Conservation (phyloP, 1,140 invertebrate species). For the Calliphora vicina region DNA sequence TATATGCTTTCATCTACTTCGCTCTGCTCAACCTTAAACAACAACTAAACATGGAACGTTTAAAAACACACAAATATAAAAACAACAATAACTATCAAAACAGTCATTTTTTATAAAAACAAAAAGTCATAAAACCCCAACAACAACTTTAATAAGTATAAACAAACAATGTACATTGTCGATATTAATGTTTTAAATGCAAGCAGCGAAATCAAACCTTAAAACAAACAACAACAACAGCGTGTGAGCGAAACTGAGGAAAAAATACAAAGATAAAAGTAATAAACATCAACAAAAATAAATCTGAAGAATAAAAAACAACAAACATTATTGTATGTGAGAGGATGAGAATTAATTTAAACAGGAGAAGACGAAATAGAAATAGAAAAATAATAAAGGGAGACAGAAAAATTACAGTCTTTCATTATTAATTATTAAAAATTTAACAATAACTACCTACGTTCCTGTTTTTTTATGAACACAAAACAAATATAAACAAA, state of each 20-base stretch:
- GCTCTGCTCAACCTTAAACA: neutral
- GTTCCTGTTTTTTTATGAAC: neutral
- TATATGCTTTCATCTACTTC: neutral
- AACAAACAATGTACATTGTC: too few species aligned
- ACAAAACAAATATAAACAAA: neutral
- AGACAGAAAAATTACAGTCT: neutral
- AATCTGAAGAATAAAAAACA: neutral
- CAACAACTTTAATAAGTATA: too few species aligned
- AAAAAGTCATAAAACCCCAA: too few species aligned
- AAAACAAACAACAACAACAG: too few species aligned
- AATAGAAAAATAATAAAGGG: neutral
- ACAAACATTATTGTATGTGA: neutral
- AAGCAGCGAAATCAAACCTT: too few species aligned
- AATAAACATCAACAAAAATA: neutral
- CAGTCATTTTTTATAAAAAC: neutral
- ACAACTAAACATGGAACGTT: neutral
- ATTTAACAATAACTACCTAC: slow-evolving; percentile 1
- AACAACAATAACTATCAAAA: neutral
- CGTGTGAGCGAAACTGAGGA: too few species aligned
- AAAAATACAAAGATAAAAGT: too few species aligned
- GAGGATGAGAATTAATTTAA: neutral
- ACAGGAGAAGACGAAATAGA: neutral
- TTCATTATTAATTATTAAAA: neutral
- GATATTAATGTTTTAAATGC: too few species aligned
- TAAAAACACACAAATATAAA: neutral